Conservation (phyloP, 2,797 vertebrate genomes). For the Enteromius argenteus region DNA sequence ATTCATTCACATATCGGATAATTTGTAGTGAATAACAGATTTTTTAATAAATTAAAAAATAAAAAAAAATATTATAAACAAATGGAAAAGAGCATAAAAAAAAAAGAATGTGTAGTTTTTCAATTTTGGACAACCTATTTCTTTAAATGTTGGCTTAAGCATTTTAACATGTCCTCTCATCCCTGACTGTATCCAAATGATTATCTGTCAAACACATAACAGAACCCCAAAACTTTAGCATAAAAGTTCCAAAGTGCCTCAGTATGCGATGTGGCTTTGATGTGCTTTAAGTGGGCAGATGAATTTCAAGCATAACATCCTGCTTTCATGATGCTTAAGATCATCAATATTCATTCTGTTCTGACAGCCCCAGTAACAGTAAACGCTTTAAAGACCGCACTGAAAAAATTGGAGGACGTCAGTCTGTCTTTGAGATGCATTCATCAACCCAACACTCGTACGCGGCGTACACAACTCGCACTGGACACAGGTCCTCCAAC, state of each 20-base stretch:
- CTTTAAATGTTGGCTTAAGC: slow-evolving; percentile 13
- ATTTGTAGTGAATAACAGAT: neutral
- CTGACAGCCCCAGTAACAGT: slow-evolving; percentile 73
- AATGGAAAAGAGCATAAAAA: neutral
- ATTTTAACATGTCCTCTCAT: slow-evolving; percentile 21
- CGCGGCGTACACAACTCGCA: neutral
- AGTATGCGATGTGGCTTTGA: slow-evolving; percentile 30
- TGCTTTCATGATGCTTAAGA: slow-evolving; percentile 62
- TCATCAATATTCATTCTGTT: slow-evolving; percentile 77
- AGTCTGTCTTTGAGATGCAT: slow-evolving; percentile 62
- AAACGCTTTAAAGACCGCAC: slow-evolving; percentile 67
- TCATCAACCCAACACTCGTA: slow-evolving; percentile 57
- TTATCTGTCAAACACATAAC: slow-evolving; percentile 25
- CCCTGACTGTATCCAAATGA: slow-evolving; percentile 8
- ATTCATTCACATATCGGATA: neutral
- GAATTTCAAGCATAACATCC: slow-evolving; percentile 69
- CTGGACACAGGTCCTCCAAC: slow-evolving; percentile 51
- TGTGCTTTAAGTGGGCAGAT: slow-evolving; percentile 64
- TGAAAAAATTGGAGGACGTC: slow-evolving; percentile 70
- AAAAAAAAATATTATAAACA: neutral
- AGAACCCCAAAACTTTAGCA: slow-evolving; percentile 35
- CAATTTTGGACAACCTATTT: neutral
- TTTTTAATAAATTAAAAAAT: neutral
- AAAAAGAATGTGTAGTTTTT: neutral
- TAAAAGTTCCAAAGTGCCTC: slow-evolving; percentile 36